Conservation (phyloP, 2,113 vertebrate species). For the Myrmecobius fasciatus region DNA sequence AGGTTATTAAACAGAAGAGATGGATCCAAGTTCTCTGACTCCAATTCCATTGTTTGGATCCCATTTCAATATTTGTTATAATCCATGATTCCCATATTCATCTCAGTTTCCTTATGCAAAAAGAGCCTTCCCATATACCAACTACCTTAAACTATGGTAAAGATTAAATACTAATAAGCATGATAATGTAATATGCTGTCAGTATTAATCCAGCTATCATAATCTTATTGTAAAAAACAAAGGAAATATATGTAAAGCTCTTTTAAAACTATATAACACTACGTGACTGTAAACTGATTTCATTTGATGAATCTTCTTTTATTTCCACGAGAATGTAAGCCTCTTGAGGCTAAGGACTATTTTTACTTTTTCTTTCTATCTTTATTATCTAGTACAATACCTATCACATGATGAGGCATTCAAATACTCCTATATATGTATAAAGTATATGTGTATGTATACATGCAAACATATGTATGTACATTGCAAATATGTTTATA, state of each 20-base stretch:
- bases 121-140: neutral
- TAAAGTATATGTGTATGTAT: neutral
- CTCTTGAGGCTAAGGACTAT: neutral
- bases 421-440: neutral
- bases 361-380: neutral
- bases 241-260: neutral
- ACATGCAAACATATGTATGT: neutral
- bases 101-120: neutral
- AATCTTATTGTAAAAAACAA: neutral
- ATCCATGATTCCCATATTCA: neutral
- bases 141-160: neutral
- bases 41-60: neutral
- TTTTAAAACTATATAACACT: neutral
- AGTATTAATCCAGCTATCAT: neutral
- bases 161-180: neutral
- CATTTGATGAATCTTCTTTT: neutral
- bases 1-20: neutral
- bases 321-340: neutral
- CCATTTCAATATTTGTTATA: too few relatives aligned
- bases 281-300: neutral
- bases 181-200: neutral
- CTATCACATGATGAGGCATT: neutral
- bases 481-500: neutral
- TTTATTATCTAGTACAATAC: neutral
- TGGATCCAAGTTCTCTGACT: neutral